Evolutionary conservation across 1,140 invertebrate genomes (phyloP), one percentile per base, ranked within the genome.

Genomic region (Triops cancriformis): DNA sequence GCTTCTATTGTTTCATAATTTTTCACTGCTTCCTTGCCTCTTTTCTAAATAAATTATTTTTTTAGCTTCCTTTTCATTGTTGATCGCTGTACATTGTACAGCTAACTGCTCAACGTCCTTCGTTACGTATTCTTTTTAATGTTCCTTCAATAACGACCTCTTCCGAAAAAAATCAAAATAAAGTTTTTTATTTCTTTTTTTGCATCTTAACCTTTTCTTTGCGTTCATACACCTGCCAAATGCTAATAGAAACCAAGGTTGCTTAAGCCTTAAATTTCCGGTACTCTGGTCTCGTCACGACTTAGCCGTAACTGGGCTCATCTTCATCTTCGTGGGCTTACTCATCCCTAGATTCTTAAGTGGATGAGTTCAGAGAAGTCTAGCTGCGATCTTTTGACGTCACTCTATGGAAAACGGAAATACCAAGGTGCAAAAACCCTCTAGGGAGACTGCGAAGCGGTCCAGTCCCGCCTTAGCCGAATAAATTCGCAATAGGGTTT

Each of bases 321-420:
- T 64, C 51, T 64, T 64, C 51, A 64, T n/a, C 14, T 64, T 9
- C 51, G 51, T 64, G 51, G 14, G 18, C 51, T 64, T 64, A 64
- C 51, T 64, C 51, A 64, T 64, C 18, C 51, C 23, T 23, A 18
- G 51, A n/a, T n/a, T 18, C 51, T 23, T 23, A 64, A 23, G 18
- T 64, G 31, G 31, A 64, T 64, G 51, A 64, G 51, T 64, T 64
- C 51, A 64, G 51, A 64, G 51, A 64, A 64, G 51, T 64, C 51
- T 64, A 37, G 51, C 51, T 64, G 10, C 14, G 51, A 64, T 64
- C 51, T 64, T 45, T 64, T 64, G 51, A 64, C 51, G 51, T 64
- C 51, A 64, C 51, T n/a, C 23, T 64, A 18, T 64, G 0, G 51
- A n/a, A 64, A 64, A 64, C 51, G 51, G 51, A 64, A 64, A 64